phyloP scores from a whole-genome alignment of 2,888 invertebrate genomes.

The Pyrocoelia pectoralis region DNA sequence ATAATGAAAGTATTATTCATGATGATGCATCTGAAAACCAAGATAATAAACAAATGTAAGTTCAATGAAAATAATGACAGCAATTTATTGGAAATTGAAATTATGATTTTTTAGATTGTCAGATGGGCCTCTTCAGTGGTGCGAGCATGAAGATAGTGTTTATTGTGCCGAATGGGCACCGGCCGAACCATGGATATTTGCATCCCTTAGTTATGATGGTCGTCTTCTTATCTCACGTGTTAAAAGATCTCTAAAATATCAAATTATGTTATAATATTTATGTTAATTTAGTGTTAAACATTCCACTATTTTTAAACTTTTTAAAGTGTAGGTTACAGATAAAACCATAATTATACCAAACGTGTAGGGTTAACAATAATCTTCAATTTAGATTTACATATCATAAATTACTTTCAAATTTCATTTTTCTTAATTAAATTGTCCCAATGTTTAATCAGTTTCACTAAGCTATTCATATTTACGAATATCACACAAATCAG shows the following conservation, averaged over 20 bases:
- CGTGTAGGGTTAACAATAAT: no score
- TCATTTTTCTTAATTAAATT: no score
- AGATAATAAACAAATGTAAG: conserved; percentile 63
- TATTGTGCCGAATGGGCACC: conserved; percentile 98
- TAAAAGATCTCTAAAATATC: conserved; percentile 93
- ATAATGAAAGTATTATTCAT: conserved; percentile 62
- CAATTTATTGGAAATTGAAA: conserved; percentile 3
- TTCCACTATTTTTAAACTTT: no score
- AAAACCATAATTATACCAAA: no score
- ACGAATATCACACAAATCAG: no score
- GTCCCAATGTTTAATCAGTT: no score
- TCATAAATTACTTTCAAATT: no score
- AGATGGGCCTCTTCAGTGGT: conserved; percentile 90
- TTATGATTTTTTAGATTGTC: conserved; percentile 63
- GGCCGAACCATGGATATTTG: conserved; percentile 98
- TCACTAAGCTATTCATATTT: no score
- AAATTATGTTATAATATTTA: conserved; percentile 74
- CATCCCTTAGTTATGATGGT: conserved; percentile 98
- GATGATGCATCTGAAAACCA: conserved; percentile 60
- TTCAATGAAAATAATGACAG: no score
- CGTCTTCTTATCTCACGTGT: conserved; percentile 92
- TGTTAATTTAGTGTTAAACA: no score
- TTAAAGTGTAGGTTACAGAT: no score
- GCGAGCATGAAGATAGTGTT: conserved; percentile 98
- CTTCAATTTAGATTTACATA: no score